phyloP scores from a whole-genome alignment of 2,113 vertebrate species.

The Riparia riparia region DNA sequence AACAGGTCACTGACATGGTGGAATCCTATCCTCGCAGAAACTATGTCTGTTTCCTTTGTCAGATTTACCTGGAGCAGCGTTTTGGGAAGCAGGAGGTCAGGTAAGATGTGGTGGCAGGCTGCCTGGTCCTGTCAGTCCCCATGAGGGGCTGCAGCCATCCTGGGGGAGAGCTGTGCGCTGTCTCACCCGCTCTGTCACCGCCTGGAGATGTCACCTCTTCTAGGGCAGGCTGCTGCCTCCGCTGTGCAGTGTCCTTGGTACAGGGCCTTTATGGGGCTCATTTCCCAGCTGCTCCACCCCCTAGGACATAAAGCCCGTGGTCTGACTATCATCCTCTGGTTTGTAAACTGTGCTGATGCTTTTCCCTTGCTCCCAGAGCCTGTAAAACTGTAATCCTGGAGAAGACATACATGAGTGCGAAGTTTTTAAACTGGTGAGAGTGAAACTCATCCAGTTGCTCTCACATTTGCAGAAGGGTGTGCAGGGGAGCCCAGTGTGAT shows the following conservation, averaged over 20 bases:
- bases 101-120: neutral
- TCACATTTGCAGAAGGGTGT: neutral
- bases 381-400: neutral
- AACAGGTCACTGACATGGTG: constrained; percentile 1
- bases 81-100: neutral
- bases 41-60: neutral
- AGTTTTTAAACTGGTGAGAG: neutral
- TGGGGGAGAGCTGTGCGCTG: neutral
- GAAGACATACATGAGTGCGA: neutral
- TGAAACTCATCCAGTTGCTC: neutral
- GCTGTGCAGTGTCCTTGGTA: neutral
- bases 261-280: rapidly evolving
- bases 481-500: neutral
- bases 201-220: neutral
- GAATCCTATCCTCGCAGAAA: neutral
- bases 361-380: neutral
- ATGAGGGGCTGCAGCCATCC: neutral
- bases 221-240: neutral
- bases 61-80: neutral
- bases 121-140: neutral
- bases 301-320: neutral
- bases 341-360: neutral
- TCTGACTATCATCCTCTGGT: neutral
- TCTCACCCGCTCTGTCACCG: neutral
- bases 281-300: neutral